Percentiles rank a stretch among this genome's conserved stretches.
Evolutionary conservation across 2,888 invertebrate genomes (phyloP).

Genomic region (Atherix ibis): DNA sequence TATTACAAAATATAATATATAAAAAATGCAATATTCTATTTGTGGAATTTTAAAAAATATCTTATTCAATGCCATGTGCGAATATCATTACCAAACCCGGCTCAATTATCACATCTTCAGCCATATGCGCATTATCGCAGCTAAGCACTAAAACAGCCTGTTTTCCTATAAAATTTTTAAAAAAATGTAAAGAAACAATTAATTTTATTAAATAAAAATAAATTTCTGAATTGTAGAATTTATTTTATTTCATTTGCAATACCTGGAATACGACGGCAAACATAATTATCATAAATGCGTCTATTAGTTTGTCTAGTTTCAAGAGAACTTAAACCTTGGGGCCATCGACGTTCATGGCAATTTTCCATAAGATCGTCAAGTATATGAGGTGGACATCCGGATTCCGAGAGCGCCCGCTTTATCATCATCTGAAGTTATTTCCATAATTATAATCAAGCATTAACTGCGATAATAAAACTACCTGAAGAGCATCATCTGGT

Average conservation of each 20-base stretch:
- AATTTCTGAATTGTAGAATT: not conserved
- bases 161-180: conserved; percentile 64
- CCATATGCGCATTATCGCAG: conserved; percentile 89
- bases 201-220: not conserved
- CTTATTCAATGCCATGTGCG: conserved; percentile 89
- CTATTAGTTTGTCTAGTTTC: conserved; percentile 91
- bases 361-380: conserved; percentile 93
- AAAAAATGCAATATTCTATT: no score
- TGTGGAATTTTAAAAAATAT: no score
- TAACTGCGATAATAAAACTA: no score
- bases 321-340: conserved; percentile 76
- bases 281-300: conserved; percentile 79
- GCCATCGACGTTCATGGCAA: conserved; percentile 93
- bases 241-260: not conserved
- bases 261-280: conserved; percentile 86
- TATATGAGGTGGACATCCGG: conserved; percentile 85
- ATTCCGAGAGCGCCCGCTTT: conserved; percentile 79
- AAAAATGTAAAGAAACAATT: not conserved
- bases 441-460: no score
- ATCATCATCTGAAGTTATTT: conserved; percentile 86
- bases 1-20: no score
- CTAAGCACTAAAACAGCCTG: conserved; percentile 89
- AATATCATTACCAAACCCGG: conserved; percentile 97
- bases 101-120: conserved; percentile 89
- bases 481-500: conserved; percentile 85